Evolutionary conservation across 2,113 vertebrate species (phyloP).

Genomic region (Acrocephalus kingi): DNA sequence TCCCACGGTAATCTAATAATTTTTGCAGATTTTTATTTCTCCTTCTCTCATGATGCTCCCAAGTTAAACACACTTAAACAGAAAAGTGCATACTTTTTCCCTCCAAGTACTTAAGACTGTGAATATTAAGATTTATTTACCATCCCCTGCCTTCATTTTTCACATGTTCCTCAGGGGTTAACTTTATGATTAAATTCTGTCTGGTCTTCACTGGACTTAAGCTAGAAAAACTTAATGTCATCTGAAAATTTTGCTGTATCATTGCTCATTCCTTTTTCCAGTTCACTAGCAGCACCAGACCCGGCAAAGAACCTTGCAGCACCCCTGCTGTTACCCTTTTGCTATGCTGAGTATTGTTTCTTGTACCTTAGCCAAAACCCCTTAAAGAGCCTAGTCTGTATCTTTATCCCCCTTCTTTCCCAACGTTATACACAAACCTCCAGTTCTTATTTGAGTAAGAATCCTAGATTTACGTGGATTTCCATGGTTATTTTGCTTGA

Average conservation of each 20-base stretch:
- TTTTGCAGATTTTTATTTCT: neutral
- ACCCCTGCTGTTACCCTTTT: conserved; percentile 14
- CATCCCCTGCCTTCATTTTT: neutral
- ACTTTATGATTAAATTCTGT: neutral
- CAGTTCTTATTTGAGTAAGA: neutral
- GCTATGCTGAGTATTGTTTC: neutral
- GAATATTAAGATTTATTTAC: neutral
- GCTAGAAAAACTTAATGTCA: neutral
- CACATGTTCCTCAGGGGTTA: neutral
- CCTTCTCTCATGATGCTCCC: neutral
- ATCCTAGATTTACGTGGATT: neutral
- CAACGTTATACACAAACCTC: neutral
- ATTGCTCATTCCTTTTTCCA: neutral
- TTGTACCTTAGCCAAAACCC: neutral
- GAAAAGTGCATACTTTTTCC: neutral
- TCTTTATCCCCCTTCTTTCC: neutral
- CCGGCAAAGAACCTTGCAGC: neutral
- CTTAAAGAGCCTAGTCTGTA: neutral
- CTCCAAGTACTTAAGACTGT: neutral
- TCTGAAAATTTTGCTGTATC: conserved; percentile 58
- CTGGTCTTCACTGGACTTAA: neutral
- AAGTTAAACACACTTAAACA: neutral
- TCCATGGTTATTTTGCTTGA: neutral
- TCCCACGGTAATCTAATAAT: neutral
- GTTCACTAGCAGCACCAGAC: conserved; percentile 36